Percentiles rank a stretch among this genome's conserved stretches.
Evolutionary conservation across 1,140 invertebrate genomes (phyloP).

Genomic region (Dreissena rostriformis): DNA sequence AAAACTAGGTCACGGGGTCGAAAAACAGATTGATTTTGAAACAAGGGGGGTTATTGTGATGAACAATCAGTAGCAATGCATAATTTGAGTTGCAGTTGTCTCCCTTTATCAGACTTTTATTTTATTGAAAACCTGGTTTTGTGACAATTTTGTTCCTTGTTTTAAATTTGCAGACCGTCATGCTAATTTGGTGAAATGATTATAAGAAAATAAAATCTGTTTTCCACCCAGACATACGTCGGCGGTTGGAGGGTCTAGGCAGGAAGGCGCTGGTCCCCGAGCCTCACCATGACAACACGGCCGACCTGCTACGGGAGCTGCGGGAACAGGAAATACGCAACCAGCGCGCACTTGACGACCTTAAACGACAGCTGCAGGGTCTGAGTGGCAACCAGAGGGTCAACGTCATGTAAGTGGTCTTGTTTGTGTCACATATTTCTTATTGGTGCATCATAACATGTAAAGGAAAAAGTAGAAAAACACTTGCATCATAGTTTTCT

Average conservation of each 20-base stretch:
- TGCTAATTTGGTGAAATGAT: not conserved
- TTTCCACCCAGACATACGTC: conserved; percentile 36
- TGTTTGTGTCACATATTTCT: not conserved
- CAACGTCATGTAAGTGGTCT: conserved; percentile 49
- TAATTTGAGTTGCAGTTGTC: too few relatives aligned
- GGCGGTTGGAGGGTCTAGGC: conserved; percentile 45
- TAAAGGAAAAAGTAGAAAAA: too few relatives aligned
- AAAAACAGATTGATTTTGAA: too few relatives aligned
- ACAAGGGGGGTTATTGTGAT: too few relatives aligned
- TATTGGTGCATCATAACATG: too few relatives aligned
- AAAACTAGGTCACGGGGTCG: too few relatives aligned
- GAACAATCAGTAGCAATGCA: too few relatives aligned
- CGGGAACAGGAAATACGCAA: conserved; percentile 43
- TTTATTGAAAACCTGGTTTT: too few relatives aligned
- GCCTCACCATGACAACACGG: conserved; percentile 36
- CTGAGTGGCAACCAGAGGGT: conserved; percentile 33
- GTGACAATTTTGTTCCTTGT: too few relatives aligned
- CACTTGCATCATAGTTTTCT: too few relatives aligned
- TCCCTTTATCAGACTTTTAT: too few relatives aligned
- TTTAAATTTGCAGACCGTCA: too few relatives aligned
- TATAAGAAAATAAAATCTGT: not conserved
- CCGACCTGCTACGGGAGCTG: conserved; percentile 42
- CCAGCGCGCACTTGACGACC: conserved; percentile 51
- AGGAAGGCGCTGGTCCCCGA: conserved; percentile 15
- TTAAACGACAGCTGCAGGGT: conserved; percentile 28